phyloP scores from a whole-genome alignment of 1,140 invertebrate genomes.

The Cotesia vestalis region DNA sequence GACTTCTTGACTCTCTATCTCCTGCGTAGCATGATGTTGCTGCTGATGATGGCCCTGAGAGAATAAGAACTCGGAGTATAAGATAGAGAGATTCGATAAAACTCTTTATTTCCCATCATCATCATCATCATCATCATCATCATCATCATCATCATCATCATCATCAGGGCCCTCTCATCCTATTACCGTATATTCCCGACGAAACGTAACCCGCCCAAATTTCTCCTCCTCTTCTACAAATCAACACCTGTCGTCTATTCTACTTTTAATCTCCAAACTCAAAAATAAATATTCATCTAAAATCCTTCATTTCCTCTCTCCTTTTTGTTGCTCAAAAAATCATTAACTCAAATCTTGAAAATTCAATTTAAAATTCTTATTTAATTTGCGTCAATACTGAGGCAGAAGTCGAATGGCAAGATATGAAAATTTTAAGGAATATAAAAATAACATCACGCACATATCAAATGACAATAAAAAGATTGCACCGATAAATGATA shows the following conservation, averaged over 20 bases:
- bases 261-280: constrained; percentile 2
- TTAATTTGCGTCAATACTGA: too few relatives aligned
- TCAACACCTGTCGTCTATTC: constrained; percentile 43
- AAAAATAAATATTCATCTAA: neutral
- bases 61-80: neutral
- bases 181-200: constrained; percentile 26
- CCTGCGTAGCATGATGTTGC: too few relatives aligned
- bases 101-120: neutral
- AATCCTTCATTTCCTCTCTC: too few relatives aligned
- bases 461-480: too few relatives aligned
- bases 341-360: too few relatives aligned
- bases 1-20: too few relatives aligned
- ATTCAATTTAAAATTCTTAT: too few relatives aligned
- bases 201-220: constrained; percentile 39
- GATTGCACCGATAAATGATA: too few relatives aligned
- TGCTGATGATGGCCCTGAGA: constrained; percentile 1
- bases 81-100: constrained; percentile 6
- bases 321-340: too few relatives aligned
- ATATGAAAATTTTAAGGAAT: too few relatives aligned
- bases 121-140: neutral
- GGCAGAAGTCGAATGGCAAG: too few relatives aligned
- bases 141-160: neutral
- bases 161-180: neutral
- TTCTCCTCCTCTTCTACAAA: constrained; percentile 43
- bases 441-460: too few relatives aligned